These are phyloP conservation scores for Gobiocypris rarus DNA, from an alignment of 2,113 vertebrate genomes.

Conservation along the genomic window DNA sequence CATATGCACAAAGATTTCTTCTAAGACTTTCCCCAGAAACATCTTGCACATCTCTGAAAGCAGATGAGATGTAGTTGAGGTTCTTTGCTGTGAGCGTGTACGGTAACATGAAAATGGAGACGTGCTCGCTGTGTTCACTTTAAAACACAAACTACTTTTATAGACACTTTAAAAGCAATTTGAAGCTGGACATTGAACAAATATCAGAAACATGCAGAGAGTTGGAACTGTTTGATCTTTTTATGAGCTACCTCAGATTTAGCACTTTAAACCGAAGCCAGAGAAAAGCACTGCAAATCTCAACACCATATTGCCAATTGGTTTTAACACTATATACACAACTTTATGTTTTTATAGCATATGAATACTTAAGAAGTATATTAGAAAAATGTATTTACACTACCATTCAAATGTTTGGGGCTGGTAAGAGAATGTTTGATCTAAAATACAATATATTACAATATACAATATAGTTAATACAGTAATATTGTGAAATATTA, in stretches of 20 bases:
- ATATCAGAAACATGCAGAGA: neutral
- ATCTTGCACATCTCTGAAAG: neutral
- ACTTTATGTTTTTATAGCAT: neutral
- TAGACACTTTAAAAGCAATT: neutral
- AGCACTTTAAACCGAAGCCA: neutral
- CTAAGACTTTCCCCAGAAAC: neutral
- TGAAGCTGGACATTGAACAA: neutral
- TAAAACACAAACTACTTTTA: neutral
- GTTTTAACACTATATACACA: neutral
- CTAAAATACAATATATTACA: neutral
- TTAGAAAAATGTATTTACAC: neutral
- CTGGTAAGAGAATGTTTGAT: neutral
- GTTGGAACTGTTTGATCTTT: neutral
- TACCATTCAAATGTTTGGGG: neutral
- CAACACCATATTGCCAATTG: neutral
- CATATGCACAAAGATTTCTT: conserved; percentile 1
- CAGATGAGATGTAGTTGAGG: neutral
- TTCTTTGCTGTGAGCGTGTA: neutral
- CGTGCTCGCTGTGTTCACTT: neutral
- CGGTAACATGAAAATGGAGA: neutral
- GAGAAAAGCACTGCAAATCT: neutral
- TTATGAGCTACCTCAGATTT: neutral
- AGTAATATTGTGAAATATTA: neutral
- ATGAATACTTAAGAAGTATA: neutral
- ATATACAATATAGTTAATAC: no score